Conservation (phyloP, 2,113 vertebrate genomes). For the Rhinopomastus cyanomelas region DNA sequence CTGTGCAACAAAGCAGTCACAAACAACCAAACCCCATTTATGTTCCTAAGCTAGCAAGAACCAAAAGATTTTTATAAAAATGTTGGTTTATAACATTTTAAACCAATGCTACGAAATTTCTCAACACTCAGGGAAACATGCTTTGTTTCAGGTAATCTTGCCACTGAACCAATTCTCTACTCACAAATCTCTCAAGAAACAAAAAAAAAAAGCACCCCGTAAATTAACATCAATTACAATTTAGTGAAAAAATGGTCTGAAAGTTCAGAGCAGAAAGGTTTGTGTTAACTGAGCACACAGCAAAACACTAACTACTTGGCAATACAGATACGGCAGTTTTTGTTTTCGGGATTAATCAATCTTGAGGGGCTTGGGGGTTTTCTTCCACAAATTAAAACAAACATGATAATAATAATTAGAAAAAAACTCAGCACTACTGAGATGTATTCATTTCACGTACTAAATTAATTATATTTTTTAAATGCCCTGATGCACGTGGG, state of each 20-base stretch:
- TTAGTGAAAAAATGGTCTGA: background rate
- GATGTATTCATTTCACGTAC: background rate
- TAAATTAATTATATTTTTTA: background rate
- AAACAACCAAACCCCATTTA: background rate
- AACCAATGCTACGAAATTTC: background rate
- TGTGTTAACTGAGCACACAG: background rate
- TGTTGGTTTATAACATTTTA: background rate
- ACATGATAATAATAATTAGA: background rate
- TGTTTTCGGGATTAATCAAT: background rate
- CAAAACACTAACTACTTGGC: background rate
- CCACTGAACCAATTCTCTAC: background rate
- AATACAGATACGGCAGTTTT: background rate
- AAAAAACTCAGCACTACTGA: too few relatives aligned
- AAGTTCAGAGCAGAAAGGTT: background rate
- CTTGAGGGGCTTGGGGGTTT: too few relatives aligned
- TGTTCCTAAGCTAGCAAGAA: background rate
- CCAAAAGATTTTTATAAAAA: background rate
- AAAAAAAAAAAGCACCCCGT: accelerated
- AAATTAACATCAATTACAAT: too few relatives aligned
- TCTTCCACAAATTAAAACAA: too few relatives aligned
- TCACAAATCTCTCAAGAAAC: background rate
- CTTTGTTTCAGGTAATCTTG: background rate
- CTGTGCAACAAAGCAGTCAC: background rate
- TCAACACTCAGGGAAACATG: background rate
- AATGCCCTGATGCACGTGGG: background rate